Evolutionary conservation across 2,888 invertebrate species (phyloP).

Genomic region (Uropetala carovei): DNA sequence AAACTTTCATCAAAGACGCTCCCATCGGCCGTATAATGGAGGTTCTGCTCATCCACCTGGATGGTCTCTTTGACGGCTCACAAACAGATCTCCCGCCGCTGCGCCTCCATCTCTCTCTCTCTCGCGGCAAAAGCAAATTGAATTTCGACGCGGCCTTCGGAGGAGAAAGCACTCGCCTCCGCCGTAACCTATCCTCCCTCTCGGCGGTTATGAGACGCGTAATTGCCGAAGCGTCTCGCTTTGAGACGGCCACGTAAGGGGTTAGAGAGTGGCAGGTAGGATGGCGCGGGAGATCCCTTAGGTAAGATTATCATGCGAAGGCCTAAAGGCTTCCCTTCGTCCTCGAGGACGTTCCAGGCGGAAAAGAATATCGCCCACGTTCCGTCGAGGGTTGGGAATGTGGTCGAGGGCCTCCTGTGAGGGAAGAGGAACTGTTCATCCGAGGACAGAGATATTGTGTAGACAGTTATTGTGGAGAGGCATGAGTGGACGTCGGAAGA

Average conservation of each 20-base stretch:
- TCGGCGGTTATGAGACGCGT: constrained; percentile 54
- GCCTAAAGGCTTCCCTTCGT: too few relatives aligned
- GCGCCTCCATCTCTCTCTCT: background rate
- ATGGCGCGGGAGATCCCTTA: too few relatives aligned
- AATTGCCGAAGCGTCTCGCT: constrained; percentile 37
- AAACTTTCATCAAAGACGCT: constrained; percentile 36
- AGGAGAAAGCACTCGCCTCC: constrained; percentile 17
- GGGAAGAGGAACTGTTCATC: too few relatives aligned
- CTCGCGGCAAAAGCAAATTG: constrained; percentile 44
- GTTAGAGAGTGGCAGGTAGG: background rate
- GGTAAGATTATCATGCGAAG: too few relatives aligned
- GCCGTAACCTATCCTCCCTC: constrained; percentile 41
- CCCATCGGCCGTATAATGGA: background rate
- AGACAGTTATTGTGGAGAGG: background rate
- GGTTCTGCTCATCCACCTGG: constrained; percentile 19
- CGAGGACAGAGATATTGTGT: too few relatives aligned
- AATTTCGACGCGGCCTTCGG: constrained; percentile 37
- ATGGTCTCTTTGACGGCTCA: constrained; percentile 47
- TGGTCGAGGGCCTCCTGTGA: background rate
- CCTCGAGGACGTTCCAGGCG: background rate
- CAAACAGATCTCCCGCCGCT: background rate
- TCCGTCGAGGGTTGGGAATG: background rate
- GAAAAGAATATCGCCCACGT: background rate
- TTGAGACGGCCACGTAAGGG: background rate
- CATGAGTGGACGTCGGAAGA: background rate